Base-by-base conservation (phyloP, 1,140 invertebrate genomes). In the Antheraea pernyi region DNA sequence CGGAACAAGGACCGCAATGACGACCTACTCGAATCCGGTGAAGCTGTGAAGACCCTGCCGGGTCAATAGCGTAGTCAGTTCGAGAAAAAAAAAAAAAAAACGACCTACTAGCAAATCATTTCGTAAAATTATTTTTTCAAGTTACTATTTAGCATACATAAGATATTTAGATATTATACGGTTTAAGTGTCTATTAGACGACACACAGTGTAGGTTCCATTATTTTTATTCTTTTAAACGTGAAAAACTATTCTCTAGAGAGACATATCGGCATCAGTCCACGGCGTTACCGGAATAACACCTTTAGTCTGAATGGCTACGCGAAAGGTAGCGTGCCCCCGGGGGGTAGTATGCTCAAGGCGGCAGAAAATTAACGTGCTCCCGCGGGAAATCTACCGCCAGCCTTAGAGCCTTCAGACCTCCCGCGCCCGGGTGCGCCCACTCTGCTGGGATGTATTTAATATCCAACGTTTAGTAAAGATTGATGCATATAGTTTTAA, bases 361-460 rank as follows among this genome's bases (percentile, higher is more conserved):
- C 94, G 94, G 94, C 94, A 94, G 94, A 95, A 95, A 95, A 95
- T 95, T 95, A 94, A 95, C 94, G 94, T 91, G 93, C 89, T 87
- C 94, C 92, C 93, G 74, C 80, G 93, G 94, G 94, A 94, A 94
- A 94, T 94, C 93, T 94, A 93, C 83, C 89, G 88, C 83, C 92
- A 81, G 88, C 88, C 88, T 89, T 84, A 88, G 84, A 83, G 83
- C 80, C 77, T 78, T 58, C 46, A 77, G 68, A 59, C 75, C 80
- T 75, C 71, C 75, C 83, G 82, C n/a, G n/a, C n/a, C n/a, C n/a
- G n/a, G n/a, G n/a, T n/a, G n/a, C n/a, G n/a, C n/a, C n/a, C 86
- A 84, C 86, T 86, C 88, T 82, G 71, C 71, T 62, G 87, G 86
- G 87, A 87, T 82, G 78, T 82, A 79, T 83, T 83, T 83, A 81